Base-by-base conservation (phyloP, 2,113 vertebrate genomes). In the Suncus etruscus region DNA sequence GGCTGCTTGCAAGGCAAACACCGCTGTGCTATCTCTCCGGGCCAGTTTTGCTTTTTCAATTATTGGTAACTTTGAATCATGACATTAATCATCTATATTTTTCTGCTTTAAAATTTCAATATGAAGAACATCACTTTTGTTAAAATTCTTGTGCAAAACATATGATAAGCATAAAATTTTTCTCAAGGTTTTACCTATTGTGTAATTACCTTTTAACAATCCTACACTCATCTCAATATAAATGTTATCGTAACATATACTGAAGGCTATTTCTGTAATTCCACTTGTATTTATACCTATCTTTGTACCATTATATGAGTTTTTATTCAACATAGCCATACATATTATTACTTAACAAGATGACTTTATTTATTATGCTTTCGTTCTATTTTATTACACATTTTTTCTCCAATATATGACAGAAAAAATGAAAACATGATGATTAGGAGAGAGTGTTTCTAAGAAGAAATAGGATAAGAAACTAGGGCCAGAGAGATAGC, bases 131-230 rank as follows among this genome's bases (percentile, higher is more conserved):
- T 39, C 39, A 39, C 39, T 39, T 39, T 3, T 51, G 58, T 92
- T 73, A 1, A 65, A 73, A 58, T 63, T 85, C 51, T 87, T 5
- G 54, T 89, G 76, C 54, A 65, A 78, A 50, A 77, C 80, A 51
- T 75, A 47, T 86, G 10, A 14, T 25, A 90, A 86, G n/a, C 94
- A 58, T 66, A 8, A 16, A 77, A 39, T 54, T 72, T 39, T 93
- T 27, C 72, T 77, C 6, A 3, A 39, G 27, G 27, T 45, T 85
- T 85, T 65, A 81, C 29, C 29, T 76, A 32, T 29, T 66, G 0
- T 32, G 1, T 47, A 86, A 70, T 69, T 4, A 76, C 6, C 48
- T 14, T 86, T 72, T 50, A 48, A 77, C 48, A 76, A 86, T 79
- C 72, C 22, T 83, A 16, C 77, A 74, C 24, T 74, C 66, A 75